Evolutionary conservation across 2,888 invertebrate species (phyloP).

Genomic region (Tenthredo notha): DNA sequence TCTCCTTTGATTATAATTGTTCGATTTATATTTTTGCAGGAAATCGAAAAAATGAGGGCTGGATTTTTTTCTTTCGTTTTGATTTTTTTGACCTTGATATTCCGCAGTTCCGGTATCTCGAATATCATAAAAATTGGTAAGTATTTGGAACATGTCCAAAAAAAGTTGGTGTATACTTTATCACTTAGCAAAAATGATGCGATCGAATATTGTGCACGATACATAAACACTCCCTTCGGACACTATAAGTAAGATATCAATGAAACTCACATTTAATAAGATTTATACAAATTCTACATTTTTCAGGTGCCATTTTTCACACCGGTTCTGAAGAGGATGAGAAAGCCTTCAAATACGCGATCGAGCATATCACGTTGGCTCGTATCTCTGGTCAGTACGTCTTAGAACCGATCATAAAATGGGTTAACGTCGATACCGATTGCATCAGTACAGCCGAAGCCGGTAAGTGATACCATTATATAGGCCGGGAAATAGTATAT

Average conservation of each 20-base stretch:
- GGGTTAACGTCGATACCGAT: slow-evolving; percentile 68
- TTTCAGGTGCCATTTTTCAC: slow-evolving; percentile 72
- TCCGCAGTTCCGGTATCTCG: not conserved
- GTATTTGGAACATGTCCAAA: not conserved
- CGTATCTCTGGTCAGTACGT: slow-evolving; percentile 67
- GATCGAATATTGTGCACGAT: not conserved
- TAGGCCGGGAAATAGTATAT: no score
- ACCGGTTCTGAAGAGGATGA: slow-evolving; percentile 65
- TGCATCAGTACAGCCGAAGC: slow-evolving; percentile 69
- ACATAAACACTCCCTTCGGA: not conserved
- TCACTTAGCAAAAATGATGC: not conserved
- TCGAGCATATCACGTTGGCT: slow-evolving; percentile 63
- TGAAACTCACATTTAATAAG: not conserved
- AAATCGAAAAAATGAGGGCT: not conserved
- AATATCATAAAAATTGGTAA: slow-evolving; percentile 25
- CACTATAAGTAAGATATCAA: not conserved
- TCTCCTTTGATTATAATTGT: not conserved
- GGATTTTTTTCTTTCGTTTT: not conserved
- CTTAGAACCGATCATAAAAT: slow-evolving; percentile 62
- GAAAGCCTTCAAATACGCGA: slow-evolving; percentile 66
- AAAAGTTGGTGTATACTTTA: not conserved
- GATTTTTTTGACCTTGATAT: not conserved
- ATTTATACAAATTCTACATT: slow-evolving; percentile 8
- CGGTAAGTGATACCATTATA: slow-evolving; percentile 59
- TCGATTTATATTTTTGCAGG: not conserved